Conservation (phyloP, 2,113 vertebrate species). For the Limanda limanda region DNA sequence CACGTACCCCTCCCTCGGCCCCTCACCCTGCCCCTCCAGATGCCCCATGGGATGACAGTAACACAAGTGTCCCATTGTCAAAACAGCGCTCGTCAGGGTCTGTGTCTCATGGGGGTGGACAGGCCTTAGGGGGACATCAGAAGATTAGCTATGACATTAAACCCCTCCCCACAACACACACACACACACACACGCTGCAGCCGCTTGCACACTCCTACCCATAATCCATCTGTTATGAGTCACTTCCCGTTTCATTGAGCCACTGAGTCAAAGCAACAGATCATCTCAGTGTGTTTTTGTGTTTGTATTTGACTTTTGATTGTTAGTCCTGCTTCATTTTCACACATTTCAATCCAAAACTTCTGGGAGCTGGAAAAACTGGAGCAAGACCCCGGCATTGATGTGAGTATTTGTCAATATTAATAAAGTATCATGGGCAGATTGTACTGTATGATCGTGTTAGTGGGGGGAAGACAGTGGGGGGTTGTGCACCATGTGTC, state of each 20-base stretch:
- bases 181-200: constrained; percentile 39
- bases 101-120: constrained; percentile 28
- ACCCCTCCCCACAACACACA: constrained; percentile 33
- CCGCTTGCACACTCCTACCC: constrained; percentile 62
- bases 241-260: constrained; percentile 71
- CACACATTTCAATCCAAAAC: not conserved
- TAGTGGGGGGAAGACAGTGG: not conserved
- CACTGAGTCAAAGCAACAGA: constrained; percentile 72
- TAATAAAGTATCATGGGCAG: constrained; percentile 5
- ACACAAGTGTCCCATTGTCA: constrained; percentile 79
- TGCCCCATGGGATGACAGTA: constrained; percentile 62
- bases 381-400: not conserved
- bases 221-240: constrained; percentile 73
- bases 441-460: constrained; percentile 18
- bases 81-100: constrained; percentile 59
- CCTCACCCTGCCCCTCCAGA: constrained; percentile 25
- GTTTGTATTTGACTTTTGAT: constrained; percentile 18
- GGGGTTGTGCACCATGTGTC: constrained; percentile 16
- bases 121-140: constrained; percentile 60
- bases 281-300: constrained; percentile 60
- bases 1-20: not conserved
- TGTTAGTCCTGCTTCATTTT: constrained; percentile 20
- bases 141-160: constrained; percentile 76
- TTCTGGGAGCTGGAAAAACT: constrained; percentile 4
- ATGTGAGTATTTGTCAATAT: constrained; percentile 43